These are phyloP conservation scores for Drosophila merina DNA, from an alignment of 2,888 invertebrate species.

Conservation along the genomic window DNA sequence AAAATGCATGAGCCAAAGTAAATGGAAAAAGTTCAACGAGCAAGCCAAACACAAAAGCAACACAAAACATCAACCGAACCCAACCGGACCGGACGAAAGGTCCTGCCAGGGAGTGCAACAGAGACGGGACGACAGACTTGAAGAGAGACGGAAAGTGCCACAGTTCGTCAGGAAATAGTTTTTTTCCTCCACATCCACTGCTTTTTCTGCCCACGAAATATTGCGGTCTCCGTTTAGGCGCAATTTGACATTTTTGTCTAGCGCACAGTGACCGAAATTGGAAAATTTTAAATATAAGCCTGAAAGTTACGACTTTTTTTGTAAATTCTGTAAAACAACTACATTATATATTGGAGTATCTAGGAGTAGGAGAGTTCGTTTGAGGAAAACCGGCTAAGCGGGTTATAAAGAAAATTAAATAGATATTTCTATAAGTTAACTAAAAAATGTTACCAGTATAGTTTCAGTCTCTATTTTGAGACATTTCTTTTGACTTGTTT, in stretches of 20 bases:
- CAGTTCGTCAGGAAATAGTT: conserved; percentile 57
- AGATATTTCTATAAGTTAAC: too few relatives aligned
- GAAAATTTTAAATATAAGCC: not conserved
- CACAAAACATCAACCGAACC: conserved; percentile 26
- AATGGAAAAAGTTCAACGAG: conserved; percentile 77
- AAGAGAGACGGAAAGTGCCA: conserved; percentile 2
- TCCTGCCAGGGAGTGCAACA: not conserved
- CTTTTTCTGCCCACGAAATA: conserved; percentile 62
- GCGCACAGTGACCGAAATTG: conserved; percentile 12
- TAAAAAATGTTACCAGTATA: not conserved
- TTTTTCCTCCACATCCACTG: conserved; percentile 12
- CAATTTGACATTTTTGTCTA: conserved; percentile 71
- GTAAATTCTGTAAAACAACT: too few relatives aligned
- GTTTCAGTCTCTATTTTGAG: not conserved
- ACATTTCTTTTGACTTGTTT: not conserved
- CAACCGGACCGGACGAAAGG: conserved; percentile 6
- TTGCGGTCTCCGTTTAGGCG: conserved; percentile 77
- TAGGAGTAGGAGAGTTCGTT: too few relatives aligned
- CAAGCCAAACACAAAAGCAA: conserved; percentile 63
- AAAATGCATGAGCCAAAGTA: conserved; percentile 80
- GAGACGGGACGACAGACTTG: not conserved
- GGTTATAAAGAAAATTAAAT: too few relatives aligned
- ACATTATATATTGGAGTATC: too few relatives aligned
- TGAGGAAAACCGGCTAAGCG: too few relatives aligned
- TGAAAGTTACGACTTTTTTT: not conserved